Evolutionary conservation across 2,113 vertebrate genomes (phyloP).

Genomic region (Notothenia rossii): DNA sequence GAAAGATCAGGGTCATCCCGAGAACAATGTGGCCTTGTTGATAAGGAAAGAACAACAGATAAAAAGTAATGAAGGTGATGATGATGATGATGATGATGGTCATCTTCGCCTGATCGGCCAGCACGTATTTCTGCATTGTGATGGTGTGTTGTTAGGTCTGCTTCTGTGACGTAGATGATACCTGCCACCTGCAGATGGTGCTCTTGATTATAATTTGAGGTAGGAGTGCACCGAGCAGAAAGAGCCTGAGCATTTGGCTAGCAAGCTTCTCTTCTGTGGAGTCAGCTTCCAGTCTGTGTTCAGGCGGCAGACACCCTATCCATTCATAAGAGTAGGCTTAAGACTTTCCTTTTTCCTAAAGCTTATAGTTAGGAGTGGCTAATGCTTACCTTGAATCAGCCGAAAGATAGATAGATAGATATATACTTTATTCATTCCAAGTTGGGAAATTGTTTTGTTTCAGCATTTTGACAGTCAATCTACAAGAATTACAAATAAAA

Average conservation of each 20-base stretch:
- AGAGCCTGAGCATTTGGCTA: not conserved
- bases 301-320: too few species aligned
- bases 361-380: too few species aligned
- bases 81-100: not conserved
- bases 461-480: too few species aligned
- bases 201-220: conserved; percentile 57
- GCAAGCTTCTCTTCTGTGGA: too few species aligned
- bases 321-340: too few species aligned
- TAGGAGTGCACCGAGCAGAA: not conserved
- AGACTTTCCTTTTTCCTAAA: too few species aligned
- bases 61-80: conserved; percentile 34
- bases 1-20: conserved; percentile 49
- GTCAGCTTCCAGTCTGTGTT: too few species aligned
- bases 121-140: not conserved
- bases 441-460: too few species aligned
- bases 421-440: too few species aligned
- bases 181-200: conserved; percentile 67
- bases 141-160: not conserved
- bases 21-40: conserved; percentile 76
- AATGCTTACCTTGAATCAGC: too few species aligned
- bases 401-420: too few species aligned
- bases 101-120: not conserved
- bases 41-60: conserved; percentile 57
- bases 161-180: not conserved
- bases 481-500: too few species aligned